Evolutionary conservation across 2,797 vertebrate genomes (phyloP).

Genomic region (Pteropus rufus): DNA sequence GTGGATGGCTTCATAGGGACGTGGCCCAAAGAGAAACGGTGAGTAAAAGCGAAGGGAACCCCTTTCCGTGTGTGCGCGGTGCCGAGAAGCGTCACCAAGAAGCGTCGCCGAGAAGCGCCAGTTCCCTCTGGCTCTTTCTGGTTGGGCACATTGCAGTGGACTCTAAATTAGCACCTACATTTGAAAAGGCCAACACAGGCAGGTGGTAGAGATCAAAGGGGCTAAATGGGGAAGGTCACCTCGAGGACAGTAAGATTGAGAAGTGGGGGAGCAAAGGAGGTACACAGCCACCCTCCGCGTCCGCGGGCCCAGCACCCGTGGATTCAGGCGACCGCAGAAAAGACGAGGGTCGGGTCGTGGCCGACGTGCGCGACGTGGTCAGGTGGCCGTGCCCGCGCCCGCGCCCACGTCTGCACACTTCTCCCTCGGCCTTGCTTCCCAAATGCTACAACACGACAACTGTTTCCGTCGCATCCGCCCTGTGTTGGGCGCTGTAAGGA

Average conservation of each 20-base stretch:
- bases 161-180: neutral
- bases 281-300: neutral
- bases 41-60: neutral
- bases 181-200: neutral
- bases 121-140: neutral
- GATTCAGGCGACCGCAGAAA: neutral
- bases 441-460: fast-evolving
- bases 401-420: fast-evolving
- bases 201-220: neutral
- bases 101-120: neutral
- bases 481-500: fast-evolving
- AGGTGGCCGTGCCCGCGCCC: neutral
- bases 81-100: neutral
- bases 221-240: neutral
- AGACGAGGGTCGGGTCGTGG: fast-evolving
- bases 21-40: constrained; percentile 99
- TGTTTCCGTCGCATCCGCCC: fast-evolving
- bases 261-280: neutral
- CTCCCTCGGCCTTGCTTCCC: fast-evolving
- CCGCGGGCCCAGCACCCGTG: neutral
- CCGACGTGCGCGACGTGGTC: no score
- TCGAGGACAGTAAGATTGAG: neutral
- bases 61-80: neutral
- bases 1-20: constrained; percentile 95
- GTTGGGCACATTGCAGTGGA: neutral